A percentile compares a stretch with the other conserved stretches of the same genome.
Evolutionary conservation across 2,797 vertebrate genomes (phyloP).

Genomic region (Argyrosomus regius): DNA sequence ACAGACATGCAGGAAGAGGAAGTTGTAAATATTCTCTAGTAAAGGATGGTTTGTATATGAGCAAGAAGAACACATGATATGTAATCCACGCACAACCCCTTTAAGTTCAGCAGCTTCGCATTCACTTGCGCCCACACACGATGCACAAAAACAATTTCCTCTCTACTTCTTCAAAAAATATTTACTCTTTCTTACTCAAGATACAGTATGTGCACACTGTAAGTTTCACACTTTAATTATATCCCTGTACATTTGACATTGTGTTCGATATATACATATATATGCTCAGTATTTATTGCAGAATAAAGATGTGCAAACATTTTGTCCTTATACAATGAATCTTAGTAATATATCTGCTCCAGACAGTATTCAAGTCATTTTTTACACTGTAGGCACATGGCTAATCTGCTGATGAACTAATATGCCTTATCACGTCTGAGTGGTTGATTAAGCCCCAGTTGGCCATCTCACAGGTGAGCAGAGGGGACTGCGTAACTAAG

Average conservation of each 20-base stretch:
- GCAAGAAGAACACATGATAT: conserved; percentile 54
- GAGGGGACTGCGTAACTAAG: conserved; percentile 65
- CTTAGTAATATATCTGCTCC: conserved; percentile 75
- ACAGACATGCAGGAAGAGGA: conserved; percentile 53
- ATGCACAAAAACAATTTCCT: conserved; percentile 52
- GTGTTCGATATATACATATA: conserved; percentile 76
- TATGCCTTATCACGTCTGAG: conserved; percentile 83
- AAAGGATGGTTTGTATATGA: conserved; percentile 66
- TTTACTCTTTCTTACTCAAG: conserved; percentile 42
- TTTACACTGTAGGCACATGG: conserved; percentile 72
- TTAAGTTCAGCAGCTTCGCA: conserved; percentile 75
- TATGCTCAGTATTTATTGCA: conserved; percentile 80
- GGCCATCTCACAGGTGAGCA: conserved; percentile 77
- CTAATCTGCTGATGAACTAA: conserved; percentile 82
- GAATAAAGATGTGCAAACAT: conserved; percentile 62
- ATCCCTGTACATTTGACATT: conserved; percentile 80
- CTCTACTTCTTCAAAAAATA: conserved; percentile 39
- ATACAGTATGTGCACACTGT: conserved; percentile 39
- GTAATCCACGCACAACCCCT: conserved; percentile 72
- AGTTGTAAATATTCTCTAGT: conserved; percentile 81
- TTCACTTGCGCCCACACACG: conserved; percentile 40
- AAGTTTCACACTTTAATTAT: conserved; percentile 60
- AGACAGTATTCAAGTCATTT: conserved; percentile 68
- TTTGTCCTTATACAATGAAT: conserved; percentile 66
- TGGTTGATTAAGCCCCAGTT: conserved; percentile 70